Base-by-base conservation (phyloP, 2,797 vertebrate species). In the Glossophaga mutica region DNA sequence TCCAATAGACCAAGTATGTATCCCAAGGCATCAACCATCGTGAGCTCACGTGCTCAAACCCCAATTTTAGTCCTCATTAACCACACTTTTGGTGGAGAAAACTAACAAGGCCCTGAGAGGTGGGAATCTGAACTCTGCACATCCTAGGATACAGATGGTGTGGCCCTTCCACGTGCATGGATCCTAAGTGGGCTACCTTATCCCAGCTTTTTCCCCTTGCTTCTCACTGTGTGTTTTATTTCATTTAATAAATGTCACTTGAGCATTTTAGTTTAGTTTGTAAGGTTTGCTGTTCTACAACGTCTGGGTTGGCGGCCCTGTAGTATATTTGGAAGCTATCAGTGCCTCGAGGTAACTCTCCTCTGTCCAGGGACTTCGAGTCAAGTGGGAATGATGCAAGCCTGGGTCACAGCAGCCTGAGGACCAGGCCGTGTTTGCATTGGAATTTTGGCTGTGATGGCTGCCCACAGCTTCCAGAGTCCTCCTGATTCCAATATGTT, bases 111-210 rank as follows among this genome's bases (percentile, higher is more conserved):
- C 26, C 89, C 1, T 91, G 12, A 67, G 21, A 85, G 7, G 29
- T 1, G 10, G 2, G 29, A 16, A 5, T 50, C 24, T 2, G 5
- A 91, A 48, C 2, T 9, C 0, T 29, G 32, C 6, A 5, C 5
- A 24, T 2, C 7, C 62, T 29, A 50, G 65, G 37, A 70, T 39
- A 37, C 42, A 6, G 22, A 52, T 19, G 32, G 4, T 3, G 0
- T 14, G 8, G 2, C 62, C 26, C 29, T 76, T 42, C 37, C 44
- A 55, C 0, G 0, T 14, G 4, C 3, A 46, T 5, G 6, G 76
- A 32, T 48, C 2, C 65, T 37, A 67, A 59, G 10, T 10, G 3
- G 50, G 9, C 57, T 68, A 67, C 76, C 14, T 50, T n/a, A 50
- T 10, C 2, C 52, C 24, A 22, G 57, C 12, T 26, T 55, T 59